Conservation (phyloP, 1,140 invertebrate genomes). For the Atta colombica region DNA sequence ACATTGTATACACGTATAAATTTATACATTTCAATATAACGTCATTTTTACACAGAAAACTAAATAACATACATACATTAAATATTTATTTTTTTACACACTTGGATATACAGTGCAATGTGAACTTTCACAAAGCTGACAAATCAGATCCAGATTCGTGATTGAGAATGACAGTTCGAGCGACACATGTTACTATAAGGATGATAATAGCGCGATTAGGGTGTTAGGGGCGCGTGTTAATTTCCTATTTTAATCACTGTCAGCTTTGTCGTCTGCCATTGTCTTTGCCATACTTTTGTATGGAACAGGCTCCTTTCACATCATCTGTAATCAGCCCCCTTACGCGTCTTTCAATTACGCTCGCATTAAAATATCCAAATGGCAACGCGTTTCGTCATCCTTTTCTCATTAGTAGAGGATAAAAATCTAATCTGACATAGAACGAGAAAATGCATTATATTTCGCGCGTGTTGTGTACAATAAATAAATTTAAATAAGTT, state of each 20-base stretch:
- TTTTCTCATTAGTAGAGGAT: background rate
- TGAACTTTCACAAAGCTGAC: conserved; percentile 33
- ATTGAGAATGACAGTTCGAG: conserved; percentile 30
- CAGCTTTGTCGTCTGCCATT: conserved; percentile 76
- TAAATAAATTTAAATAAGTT: background rate
- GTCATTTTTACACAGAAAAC: no score
- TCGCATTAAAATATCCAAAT: conserved; percentile 71
- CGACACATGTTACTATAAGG: conserved; percentile 41
- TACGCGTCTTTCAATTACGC: conserved; percentile 75
- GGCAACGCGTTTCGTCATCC: conserved; percentile 49
- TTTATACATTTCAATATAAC: no score
- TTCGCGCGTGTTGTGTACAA: background rate
- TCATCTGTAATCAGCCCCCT: conserved; percentile 83
- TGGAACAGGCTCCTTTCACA: conserved; percentile 68
- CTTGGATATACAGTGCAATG: no score
- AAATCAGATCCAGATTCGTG: background rate
- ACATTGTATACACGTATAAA: no score
- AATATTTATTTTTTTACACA: no score
- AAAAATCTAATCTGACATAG: background rate
- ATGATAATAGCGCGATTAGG: conserved; percentile 77
- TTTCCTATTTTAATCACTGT: conserved; percentile 82
- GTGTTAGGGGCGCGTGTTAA: conserved; percentile 73
- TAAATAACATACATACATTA: no score
- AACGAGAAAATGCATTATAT: background rate
- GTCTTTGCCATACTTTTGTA: conserved; percentile 80